These are phyloP conservation scores for Parthenolecanium corni DNA, from an alignment of 2,888 invertebrate species.

Conservation along the genomic window DNA sequence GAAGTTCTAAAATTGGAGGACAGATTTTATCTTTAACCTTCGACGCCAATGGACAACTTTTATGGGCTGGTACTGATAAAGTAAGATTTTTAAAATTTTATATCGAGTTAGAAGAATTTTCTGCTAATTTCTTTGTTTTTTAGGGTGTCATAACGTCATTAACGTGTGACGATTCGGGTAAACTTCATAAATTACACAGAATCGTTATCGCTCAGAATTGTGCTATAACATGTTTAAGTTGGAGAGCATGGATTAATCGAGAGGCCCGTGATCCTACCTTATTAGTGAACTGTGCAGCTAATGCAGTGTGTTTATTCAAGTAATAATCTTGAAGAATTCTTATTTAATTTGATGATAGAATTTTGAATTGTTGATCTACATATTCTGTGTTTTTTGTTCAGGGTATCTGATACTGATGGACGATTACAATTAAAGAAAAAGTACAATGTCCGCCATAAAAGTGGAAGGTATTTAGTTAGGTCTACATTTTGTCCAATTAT, in stretches of 20 bases:
- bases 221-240: constrained; percentile 61
- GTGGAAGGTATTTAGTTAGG: constrained; percentile 44
- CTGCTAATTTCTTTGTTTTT: constrained; percentile 6
- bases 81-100: constrained; percentile 31
- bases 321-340: no score
- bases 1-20: constrained; percentile 45
- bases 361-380: not conserved
- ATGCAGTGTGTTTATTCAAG: constrained; percentile 59
- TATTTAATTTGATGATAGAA: no score
- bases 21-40: constrained; percentile 55
- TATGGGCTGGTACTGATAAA: constrained; percentile 51
- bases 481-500: constrained; percentile 77
- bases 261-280: constrained; percentile 61
- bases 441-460: constrained; percentile 52
- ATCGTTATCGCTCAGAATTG: constrained; percentile 48
- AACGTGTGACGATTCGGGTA: constrained; percentile 55
- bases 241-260: constrained; percentile 69
- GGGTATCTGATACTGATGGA: constrained; percentile 56
- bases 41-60: constrained; percentile 62
- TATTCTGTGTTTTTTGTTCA: constrained; percentile 34
- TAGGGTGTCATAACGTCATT: constrained; percentile 57
- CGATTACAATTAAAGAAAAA: constrained; percentile 52
- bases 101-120: not conserved
- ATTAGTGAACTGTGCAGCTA: constrained; percentile 63
- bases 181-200: constrained; percentile 55